These are phyloP conservation scores for Mobula birostris DNA, from an alignment of 2,113 vertebrate species.

Conservation along the genomic window DNA sequence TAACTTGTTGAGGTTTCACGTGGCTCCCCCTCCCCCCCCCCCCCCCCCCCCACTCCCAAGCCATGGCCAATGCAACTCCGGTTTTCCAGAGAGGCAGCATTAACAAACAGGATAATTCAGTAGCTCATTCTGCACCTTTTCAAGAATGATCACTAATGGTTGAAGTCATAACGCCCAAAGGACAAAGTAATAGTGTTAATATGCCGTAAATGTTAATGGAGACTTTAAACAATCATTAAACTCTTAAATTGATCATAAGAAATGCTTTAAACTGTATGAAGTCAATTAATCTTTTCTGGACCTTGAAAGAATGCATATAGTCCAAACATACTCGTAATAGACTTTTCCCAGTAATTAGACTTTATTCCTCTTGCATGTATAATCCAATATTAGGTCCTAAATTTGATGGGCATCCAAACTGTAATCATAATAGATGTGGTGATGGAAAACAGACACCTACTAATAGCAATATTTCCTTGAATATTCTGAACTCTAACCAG, in stretches of 20 bases:
- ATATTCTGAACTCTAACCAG: not conserved
- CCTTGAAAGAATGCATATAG: constrained; percentile 32
- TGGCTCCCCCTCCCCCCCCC: too few species aligned
- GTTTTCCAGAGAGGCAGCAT: constrained; percentile 50
- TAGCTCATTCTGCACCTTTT: not conserved
- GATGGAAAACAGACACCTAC: not conserved
- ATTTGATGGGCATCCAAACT: not conserved
- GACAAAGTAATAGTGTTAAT: constrained; percentile 47
- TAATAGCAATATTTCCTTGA: not conserved
- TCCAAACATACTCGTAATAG: constrained; percentile 16
- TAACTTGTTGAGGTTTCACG: constrained; percentile 42
- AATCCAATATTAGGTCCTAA: constrained; percentile 26
- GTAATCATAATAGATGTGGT: not conserved
- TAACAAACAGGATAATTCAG: constrained; percentile 29
- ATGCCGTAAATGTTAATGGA: constrained; percentile 52
- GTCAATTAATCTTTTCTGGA: constrained; percentile 50
- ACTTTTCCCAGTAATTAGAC: constrained; percentile 34
- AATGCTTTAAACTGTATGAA: constrained; percentile 50
- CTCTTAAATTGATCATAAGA: constrained; percentile 52
- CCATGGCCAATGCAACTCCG: constrained; percentile 47
- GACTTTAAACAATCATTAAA: constrained; percentile 46
- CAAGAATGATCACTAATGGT: constrained; percentile 48
- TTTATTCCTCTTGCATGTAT: constrained; percentile 19
- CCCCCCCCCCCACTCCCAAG: not conserved
- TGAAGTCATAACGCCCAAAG: constrained; percentile 49